phyloP scores from a whole-genome alignment of 2,888 invertebrate species.

The Clostera curtula region DNA sequence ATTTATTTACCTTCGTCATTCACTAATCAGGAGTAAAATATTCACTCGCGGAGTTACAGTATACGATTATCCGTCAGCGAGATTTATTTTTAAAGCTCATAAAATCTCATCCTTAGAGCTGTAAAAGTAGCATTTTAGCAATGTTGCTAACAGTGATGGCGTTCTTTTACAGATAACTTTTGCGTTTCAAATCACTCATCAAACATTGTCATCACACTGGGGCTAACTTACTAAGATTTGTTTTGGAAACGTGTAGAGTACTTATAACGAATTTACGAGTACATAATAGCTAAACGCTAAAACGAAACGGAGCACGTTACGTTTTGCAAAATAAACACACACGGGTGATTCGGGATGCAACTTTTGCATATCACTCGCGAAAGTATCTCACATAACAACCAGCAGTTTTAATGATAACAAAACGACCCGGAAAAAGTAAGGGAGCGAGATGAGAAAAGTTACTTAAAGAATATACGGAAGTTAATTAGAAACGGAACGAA shows the following conservation, averaged over 20 bases:
- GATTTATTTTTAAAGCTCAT: constrained; percentile 71
- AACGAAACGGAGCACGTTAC: constrained; percentile 37
- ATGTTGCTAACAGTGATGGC: constrained; percentile 45
- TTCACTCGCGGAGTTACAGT: constrained; percentile 51
- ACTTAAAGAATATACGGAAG: constrained; percentile 73
- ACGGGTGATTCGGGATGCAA: constrained; percentile 39
- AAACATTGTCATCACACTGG: constrained; percentile 55
- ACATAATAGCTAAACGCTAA: constrained; percentile 47
- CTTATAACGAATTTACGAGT: constrained; percentile 41
- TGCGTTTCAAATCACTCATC: constrained; percentile 52
- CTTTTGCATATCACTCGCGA: constrained; percentile 60
- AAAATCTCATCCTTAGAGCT: constrained; percentile 68
- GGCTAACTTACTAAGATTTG: constrained; percentile 38
- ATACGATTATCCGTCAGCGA: constrained; percentile 50
- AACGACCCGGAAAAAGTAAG: constrained; percentile 47
- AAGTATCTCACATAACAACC: constrained; percentile 58
- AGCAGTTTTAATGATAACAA: constrained; percentile 41
- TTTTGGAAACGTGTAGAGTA: constrained; percentile 36
- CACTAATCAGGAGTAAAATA: constrained; percentile 54
- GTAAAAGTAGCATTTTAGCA: constrained; percentile 70
- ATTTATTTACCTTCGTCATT: constrained; percentile 46
- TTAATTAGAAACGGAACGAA: constrained; percentile 74
- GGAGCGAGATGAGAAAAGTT: constrained; percentile 71
- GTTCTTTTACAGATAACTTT: constrained; percentile 39
- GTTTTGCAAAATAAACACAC: constrained; percentile 50